phyloP scores from a whole-genome alignment of 2,113 vertebrate species.

The Gasterosteus aculeatus region DNA sequence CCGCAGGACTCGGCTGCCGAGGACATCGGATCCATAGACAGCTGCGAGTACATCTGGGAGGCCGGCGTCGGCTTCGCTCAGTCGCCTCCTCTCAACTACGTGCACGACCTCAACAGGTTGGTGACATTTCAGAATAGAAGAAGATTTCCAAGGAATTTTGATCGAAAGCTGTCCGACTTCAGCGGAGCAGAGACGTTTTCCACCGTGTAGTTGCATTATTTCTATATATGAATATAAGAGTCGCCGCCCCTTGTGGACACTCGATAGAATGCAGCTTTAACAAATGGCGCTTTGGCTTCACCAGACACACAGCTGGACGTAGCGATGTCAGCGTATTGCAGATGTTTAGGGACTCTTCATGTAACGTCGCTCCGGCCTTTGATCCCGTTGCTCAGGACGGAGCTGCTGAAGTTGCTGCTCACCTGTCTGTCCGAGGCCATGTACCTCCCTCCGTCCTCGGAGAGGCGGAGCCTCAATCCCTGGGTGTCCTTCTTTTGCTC shows the following conservation, averaged over 20 bases:
- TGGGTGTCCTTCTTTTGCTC: conserved; percentile 99
- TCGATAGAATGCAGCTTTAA: no score
- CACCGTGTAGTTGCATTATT: no score
- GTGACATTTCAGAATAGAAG: not conserved
- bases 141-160: not conserved
- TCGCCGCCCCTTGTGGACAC: no score
- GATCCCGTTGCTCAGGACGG: conserved; percentile 79
- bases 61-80: conserved; percentile 97
- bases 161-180: not conserved
- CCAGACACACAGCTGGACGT: no score
- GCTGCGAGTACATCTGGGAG: conserved; percentile 99
- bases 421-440: conserved; percentile 98
- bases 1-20: conserved; percentile 87
- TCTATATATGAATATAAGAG: no score
- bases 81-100: conserved; percentile 89
- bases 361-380: not conserved
- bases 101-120: conserved; percentile 94
- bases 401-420: conserved; percentile 93
- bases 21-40: conserved; percentile 92
- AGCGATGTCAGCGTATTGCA: no score
- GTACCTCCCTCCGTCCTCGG: conserved; percentile 91
- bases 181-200: not conserved
- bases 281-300: no score
- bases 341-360: no score
- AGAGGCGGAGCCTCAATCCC: conserved; percentile 85